Evolutionary conservation across 92 coral and sea anemone species (phyloP), one percentile per base, ranked within the genome.

Genomic region (Epizoanthus scotinus): DNA sequence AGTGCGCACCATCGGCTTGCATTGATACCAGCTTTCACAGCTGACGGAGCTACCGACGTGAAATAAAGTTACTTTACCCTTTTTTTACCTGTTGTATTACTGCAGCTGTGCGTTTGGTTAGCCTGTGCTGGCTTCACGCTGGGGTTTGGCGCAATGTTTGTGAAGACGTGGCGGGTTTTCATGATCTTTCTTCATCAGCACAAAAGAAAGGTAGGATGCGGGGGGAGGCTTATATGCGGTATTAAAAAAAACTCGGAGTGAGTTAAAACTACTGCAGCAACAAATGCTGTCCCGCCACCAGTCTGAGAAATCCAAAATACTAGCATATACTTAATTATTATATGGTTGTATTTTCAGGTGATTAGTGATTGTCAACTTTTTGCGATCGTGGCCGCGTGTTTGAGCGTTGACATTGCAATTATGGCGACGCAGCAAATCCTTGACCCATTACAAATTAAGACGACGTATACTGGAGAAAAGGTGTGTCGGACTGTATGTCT

Each of bases 141-240:
- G 2, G 87, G 93, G 6, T 91, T 88, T 84, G 95, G 95, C 38
- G 89, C 93, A 66, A 88, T 91, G 95, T 89, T 91, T 75, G 84
- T 91, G 1, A 91, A 91, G 84, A 91, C 95, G 3, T 91, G 95
- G 95, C 73, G 95, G 27, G 95, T 91, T 27, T 90, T 89, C 68
- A 86, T 83, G 71, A 91, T 91, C 38, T 91, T 91, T 55, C 79
- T 90, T 9, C 86, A 84, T 73, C 78, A 86, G 61, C 79, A 86
- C 34, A 88, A 66, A 82, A 88, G 82, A 84, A 79, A 49, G 91
- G 91, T 84, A 49, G 58, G 85, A 53, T 18, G 6, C 38, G 20
- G 0, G 13, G 10, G 19, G 21, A 14, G 52, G 12, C 52, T n/a
- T n/a, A n/a, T n/a, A n/a, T n/a, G n/a, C n/a, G n/a, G n/a, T n/a